Base-by-base conservation (phyloP, 2,113 vertebrate species). In the Indri indri region DNA sequence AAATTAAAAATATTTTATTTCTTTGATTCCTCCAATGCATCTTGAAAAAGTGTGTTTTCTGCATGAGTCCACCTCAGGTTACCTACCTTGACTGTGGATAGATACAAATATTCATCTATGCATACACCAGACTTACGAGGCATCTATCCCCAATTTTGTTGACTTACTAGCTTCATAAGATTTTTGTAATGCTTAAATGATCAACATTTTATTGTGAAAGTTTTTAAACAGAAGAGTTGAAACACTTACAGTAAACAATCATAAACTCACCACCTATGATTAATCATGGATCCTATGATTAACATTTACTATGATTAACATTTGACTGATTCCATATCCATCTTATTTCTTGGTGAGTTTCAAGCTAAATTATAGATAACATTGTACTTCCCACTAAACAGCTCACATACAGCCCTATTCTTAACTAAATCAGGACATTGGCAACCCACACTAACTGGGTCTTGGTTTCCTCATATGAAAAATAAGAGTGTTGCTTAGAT, bases 301-400 rank as follows among this genome's bases (percentile, higher is more conserved):
- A 90, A 54, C 18, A 92, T 80, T 82, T 74, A 81, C 2, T 93
- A 18, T n/a, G n/a, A n/a, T n/a, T n/a, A n/a, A n/a, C 57, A 61
- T 14, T 82, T 71, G 14, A 88, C 47, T 68, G 66, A 12, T n/a
- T 22, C 18, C n/a, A 47, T 70, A 52, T 42, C 18, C 27, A 76
- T 83, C 17, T 92, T 74, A 89, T 59, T 86, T 91, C 91, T 6
- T 18, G 50, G 18, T 83, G 4, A n/a, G n/a, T 83, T 96, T 94
- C 73, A 61, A 65, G 61, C 20, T 81, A 94, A 91, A 18, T 94
- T 70, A 65, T 12, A 91, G 61, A 65, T 2, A 37, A 83, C 30
- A 32, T 80, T 90, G 42, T 1, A 65, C 7, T 83, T 95, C 23
- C 22, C 34, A 23, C 0, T 61, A 90, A 57, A 18, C 37, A 85